Conservation (phyloP, 1,140 invertebrate species). For the Drosophila dunni region DNA sequence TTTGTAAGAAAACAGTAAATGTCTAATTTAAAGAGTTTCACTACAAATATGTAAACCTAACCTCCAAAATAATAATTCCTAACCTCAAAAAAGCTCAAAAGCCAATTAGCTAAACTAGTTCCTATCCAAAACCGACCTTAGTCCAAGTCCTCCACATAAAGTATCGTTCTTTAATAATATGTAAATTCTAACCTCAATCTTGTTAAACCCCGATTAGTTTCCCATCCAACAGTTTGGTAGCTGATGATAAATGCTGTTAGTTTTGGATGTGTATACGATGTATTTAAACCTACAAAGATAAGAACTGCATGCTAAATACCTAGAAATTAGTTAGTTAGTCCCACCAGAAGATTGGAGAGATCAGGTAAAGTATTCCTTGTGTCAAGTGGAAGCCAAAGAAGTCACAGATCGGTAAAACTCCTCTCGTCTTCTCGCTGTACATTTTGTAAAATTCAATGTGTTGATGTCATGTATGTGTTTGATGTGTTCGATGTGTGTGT, state of each 20-base stretch:
- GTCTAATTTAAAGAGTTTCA: neutral
- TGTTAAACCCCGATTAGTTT: conserved; percentile 11
- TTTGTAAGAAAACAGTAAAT: conserved; percentile 75
- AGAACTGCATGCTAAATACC: conserved; percentile 51
- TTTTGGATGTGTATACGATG: conserved; percentile 69
- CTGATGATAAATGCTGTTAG: conserved; percentile 81
- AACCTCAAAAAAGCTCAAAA: too few relatives aligned
- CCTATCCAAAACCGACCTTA: too few relatives aligned
- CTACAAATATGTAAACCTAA: too few relatives aligned
- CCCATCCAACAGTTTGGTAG: conserved; percentile 54
- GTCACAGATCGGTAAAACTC: conserved; percentile 39
- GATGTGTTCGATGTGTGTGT: conserved; percentile 42
- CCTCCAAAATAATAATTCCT: too few relatives aligned
- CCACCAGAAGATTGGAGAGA: neutral
- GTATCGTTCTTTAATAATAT: too few relatives aligned
- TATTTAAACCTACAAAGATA: conserved; percentile 11
- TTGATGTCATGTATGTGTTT: conserved; percentile 66
- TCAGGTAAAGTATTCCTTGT: conserved; percentile 50
- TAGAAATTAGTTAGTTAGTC: conserved; percentile 1
- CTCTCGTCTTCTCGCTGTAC: conserved; percentile 54
- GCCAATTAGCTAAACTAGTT: too few relatives aligned
- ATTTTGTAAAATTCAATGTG: conserved; percentile 64
- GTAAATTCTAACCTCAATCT: neutral
- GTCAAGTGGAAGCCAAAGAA: conserved; percentile 12
- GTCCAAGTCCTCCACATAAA: too few relatives aligned